Base-by-base conservation (phyloP, 2,888 invertebrate genomes). In the Euzetes globulus region DNA sequence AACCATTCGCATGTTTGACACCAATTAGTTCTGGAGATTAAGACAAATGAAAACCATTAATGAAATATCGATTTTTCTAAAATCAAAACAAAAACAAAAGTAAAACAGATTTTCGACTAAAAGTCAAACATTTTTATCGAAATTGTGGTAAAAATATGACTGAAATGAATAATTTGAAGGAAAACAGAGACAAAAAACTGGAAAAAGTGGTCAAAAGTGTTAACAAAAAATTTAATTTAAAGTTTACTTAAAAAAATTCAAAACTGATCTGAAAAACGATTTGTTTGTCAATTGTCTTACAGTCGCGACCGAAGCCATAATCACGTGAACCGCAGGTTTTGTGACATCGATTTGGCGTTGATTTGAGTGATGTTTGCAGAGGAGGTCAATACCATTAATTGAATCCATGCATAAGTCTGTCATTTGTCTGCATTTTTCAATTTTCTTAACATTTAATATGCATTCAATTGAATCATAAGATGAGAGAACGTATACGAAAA, bases 1-100 rank as follows among this genome's bases (percentile, higher is more conserved):
- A 41, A 68, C 68, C 68, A 68, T 68, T 68, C 68, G n/a, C 68
- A 68, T 68, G 37, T 37, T 41, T 68, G 60, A 68, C n/a, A 41
- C 17, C 27, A 60, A 29, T 33, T 63, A 63, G 11, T 9, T 33
- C 63, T 63, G 63, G 5, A 63, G 3, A 37, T 33, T 15, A 60
- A 17, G 17, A 29, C 29, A 33, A 33, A 60, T 58, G 11, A 11
- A 22, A 45, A 19, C 19, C 41, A 41, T 41, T 33, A 19, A 41
- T 17, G 1, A 68, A 22, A 37, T 22, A 63, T 33, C 19, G 19
- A 63, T 63, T 33, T 13, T 22, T 55, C 27, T 3, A 27, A 15
- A 27, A 13, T 27, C 19, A 17, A 58, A 58, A 25, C 15, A 17
- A 58, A 58, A 58, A 19, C 19, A 50, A n/a, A 50, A 50, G 4